Evolutionary conservation across 2,797 vertebrate species (phyloP), one percentile per base, ranked within the genome.

Genomic region (Peromyscus nudipes): DNA sequence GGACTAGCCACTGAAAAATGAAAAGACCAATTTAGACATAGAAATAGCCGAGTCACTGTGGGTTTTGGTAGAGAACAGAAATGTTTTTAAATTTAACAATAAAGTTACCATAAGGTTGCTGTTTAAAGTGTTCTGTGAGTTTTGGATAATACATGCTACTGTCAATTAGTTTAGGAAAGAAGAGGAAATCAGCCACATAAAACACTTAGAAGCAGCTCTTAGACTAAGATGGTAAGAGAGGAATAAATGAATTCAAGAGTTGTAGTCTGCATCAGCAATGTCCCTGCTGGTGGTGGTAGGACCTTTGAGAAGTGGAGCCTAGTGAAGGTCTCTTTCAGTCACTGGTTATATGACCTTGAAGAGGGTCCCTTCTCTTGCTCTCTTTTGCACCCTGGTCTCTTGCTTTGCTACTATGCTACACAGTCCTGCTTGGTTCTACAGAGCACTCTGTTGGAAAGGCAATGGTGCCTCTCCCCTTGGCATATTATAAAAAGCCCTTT

Each of bases 11-110:
- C 60, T 92, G 88, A 79, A 96, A 96, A 96, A 64, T n/a, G 43
- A 75, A 96, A 49, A 97, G 75, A 71, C 84, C 31, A 71, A 73
- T 95, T 94, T 75, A 89, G 76, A 92, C 65, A 88, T 76, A 80
- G 43, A 65, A 96, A 89, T n/a, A 77, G 86, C 93, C 90, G 89
- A 94, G 87, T 97, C 97, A 96, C 16, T 92, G 79, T 97, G 95
- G 83, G 37, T 94, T 96, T 21, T 46, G 65, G n/a, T 82, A 93
- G 71, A 92, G 79, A 92, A 57, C 17, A 95, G 64, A 95, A 64
- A 82, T 34, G 40, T 27, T 95, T 94, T 95, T 87, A 94, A 93
- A 95, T 95, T 96, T 91, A 96, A 96, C 86, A 94, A 88, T 52
- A 88, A 96, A 88, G 76, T 62, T 79, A 93, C n/a, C 57, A 95